Evolutionary conservation across 1,140 invertebrate species (phyloP).

Genomic region (Listronotus oregonensis): DNA sequence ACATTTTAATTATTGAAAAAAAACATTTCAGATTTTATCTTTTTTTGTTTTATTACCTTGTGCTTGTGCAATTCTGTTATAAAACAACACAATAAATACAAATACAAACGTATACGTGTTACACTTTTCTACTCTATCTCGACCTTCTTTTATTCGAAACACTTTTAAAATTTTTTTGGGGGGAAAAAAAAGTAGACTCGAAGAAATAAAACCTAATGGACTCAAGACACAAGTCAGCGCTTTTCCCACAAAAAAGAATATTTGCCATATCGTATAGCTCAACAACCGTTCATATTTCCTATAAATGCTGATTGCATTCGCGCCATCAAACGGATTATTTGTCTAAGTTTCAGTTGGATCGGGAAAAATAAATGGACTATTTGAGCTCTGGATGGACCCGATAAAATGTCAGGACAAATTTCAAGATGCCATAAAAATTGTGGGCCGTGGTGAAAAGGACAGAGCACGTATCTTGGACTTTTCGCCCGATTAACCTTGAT

Average conservation of each 20-base stretch:
- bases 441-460: slow-evolving; percentile 38
- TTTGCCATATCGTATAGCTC: slow-evolving; percentile 33
- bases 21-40: too few relatives aligned
- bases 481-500: slow-evolving; percentile 55
- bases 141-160: too few relatives aligned
- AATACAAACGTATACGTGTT: too few relatives aligned
- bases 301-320: slow-evolving; percentile 52
- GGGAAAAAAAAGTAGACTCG: neutral
- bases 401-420: slow-evolving; percentile 4
- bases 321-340: slow-evolving; percentile 51
- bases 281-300: slow-evolving; percentile 42
- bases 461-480: slow-evolving; percentile 53
- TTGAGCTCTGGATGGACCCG: neutral
- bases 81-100: too few relatives aligned
- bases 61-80: too few relatives aligned
- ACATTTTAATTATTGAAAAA: too few relatives aligned
- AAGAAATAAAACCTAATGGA: slow-evolving; percentile 9
- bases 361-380: too few relatives aligned
- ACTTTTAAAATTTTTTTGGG: too few relatives aligned
- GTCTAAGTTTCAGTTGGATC: neutral
- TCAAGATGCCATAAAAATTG: slow-evolving; percentile 8
- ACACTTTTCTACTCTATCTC: too few relatives aligned
- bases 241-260: slow-evolving; percentile 32
- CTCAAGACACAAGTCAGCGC: slow-evolving; percentile 13
- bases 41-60: too few relatives aligned